phyloP scores from a whole-genome alignment of 2,797 vertebrate species.

The Aselliscus stoliczkanus region DNA sequence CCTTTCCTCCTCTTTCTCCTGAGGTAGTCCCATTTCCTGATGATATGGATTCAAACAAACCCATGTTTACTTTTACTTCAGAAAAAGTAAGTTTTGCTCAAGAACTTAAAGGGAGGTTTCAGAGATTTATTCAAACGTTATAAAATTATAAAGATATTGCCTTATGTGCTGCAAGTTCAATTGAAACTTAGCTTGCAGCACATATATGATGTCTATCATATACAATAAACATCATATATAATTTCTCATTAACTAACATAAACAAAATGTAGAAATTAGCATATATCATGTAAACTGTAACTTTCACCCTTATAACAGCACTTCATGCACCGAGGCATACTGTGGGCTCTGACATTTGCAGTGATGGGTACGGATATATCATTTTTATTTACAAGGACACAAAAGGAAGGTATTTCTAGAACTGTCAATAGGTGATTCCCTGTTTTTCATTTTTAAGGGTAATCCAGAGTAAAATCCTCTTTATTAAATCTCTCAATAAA shows the following conservation, averaged over 20 bases:
- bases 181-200: background rate
- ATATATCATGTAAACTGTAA: background rate
- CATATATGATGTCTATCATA: background rate
- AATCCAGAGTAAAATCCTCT: background rate
- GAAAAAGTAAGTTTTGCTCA: background rate
- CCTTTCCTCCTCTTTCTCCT: background rate
- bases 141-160: conserved; percentile 19
- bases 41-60: background rate
- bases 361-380: background rate
- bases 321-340: background rate
- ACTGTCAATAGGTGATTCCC: background rate
- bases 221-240: background rate
- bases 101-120: background rate
- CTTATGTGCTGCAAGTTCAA: background rate
- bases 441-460: conserved; percentile 7
- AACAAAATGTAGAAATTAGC: background rate
- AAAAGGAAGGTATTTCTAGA: background rate
- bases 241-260: conserved; percentile 23
- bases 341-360: background rate
- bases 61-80: background rate
- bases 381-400: background rate
- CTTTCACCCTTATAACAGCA: background rate
- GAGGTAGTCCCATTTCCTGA: background rate
- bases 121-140: background rate
- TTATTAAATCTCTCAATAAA: background rate